phyloP scores from a whole-genome alignment of 1,140 invertebrate genomes.

The Macrobrachium nipponense region DNA sequence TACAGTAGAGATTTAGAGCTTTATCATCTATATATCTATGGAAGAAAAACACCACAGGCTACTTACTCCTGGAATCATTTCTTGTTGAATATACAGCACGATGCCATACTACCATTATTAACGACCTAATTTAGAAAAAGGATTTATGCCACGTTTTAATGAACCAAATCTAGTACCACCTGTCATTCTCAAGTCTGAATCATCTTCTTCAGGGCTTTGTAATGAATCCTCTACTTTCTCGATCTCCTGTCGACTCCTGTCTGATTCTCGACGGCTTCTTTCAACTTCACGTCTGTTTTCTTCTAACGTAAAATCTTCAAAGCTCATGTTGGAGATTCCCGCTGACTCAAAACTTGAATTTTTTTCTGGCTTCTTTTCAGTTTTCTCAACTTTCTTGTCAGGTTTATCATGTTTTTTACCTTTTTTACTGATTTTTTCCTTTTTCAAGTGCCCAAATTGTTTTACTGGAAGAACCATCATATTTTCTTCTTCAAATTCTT shows the following conservation, averaged over 20 bases:
- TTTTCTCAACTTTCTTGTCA: constrained; percentile 66
- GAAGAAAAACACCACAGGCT: no score
- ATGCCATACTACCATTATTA: background rate
- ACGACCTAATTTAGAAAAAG: constrained; percentile 69
- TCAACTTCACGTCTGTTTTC: constrained; percentile 71
- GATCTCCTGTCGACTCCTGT: constrained; percentile 31
- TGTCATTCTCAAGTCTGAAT: constrained; percentile 69
- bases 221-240: constrained; percentile 45
- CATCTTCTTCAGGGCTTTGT: constrained; percentile 74
- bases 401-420: constrained; percentile 52
- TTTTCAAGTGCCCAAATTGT: constrained; percentile 67
- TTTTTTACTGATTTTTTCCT: constrained; percentile 67
- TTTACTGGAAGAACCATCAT: constrained; percentile 60
- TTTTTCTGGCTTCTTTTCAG: constrained; percentile 66
- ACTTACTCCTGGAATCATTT: no score
- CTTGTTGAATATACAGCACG: no score
- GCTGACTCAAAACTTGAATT: constrained; percentile 58
- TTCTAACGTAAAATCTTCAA: constrained; percentile 81
- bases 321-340: constrained; percentile 83
- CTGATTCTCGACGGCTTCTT: constrained; percentile 67
- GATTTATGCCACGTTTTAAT: constrained; percentile 77
- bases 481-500: constrained; percentile 64
- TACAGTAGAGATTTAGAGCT: no score
- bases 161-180: constrained; percentile 76
- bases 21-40: no score